Evolutionary conservation across 2,888 invertebrate genomes (phyloP).

Genomic region (Tortricodes alternella): DNA sequence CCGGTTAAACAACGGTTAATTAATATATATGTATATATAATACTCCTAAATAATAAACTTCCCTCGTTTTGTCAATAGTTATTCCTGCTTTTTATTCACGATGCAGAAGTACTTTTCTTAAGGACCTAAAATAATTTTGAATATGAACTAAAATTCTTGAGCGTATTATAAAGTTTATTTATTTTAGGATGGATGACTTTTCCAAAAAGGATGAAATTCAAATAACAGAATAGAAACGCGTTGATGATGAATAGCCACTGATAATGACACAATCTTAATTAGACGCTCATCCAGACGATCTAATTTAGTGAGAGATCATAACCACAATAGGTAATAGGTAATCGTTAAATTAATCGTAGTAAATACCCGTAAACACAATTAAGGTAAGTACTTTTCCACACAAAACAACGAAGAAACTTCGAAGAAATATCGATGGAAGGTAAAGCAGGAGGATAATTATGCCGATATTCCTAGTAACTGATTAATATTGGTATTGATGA

Average conservation of each 20-base stretch:
- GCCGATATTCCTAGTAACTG: background rate
- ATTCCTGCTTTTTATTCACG: too few relatives aligned
- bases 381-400: constrained; percentile 22
- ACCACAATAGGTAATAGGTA: constrained; percentile 1
- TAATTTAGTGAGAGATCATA: constrained; percentile 1
- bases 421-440: background rate
- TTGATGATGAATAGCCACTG: background rate
- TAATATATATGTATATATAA: too few relatives aligned
- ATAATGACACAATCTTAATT: background rate
- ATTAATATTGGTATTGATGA: background rate
- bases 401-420: background rate
- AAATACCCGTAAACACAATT: constrained; percentile 1
- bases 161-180: too few relatives aligned
- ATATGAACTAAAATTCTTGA: too few relatives aligned
- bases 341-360: background rate
- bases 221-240: background rate
- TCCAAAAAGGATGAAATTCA: background rate
- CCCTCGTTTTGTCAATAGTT: too few relatives aligned
- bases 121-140: too few relatives aligned
- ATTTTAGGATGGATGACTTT: too few relatives aligned
- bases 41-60: too few relatives aligned
- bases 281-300: too few relatives aligned
- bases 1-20: too few relatives aligned
- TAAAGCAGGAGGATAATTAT: constrained; percentile 3
- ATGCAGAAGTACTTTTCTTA: too few relatives aligned